Evolutionary conservation across 2,797 vertebrate genomes (phyloP).

Genomic region (Microctenopoma lineatum): DNA sequence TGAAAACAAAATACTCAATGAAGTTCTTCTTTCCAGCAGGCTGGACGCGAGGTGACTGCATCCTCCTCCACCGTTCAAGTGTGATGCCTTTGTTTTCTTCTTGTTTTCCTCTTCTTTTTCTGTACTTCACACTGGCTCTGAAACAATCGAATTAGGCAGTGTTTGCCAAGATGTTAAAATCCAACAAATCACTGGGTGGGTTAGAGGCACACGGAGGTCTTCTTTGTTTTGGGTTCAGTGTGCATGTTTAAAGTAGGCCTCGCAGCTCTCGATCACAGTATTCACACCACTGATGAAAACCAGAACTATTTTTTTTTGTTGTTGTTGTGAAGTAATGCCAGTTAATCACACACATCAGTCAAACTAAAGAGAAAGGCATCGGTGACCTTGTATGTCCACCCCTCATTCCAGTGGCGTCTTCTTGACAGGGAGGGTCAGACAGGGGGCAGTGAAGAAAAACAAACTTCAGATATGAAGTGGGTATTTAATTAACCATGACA

Average conservation of each 20-base stretch:
- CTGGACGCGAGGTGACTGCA: slow-evolving; percentile 63
- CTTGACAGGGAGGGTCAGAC: slow-evolving; percentile 50
- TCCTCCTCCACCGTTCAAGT: slow-evolving; percentile 33
- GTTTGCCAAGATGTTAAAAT: slow-evolving; percentile 52
- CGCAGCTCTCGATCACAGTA: slow-evolving; percentile 45
- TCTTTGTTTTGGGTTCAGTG: slow-evolving; percentile 30
- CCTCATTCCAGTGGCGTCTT: slow-evolving; percentile 47
- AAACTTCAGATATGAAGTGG: slow-evolving; percentile 61
- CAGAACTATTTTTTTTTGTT: background rate
- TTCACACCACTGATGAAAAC: slow-evolving; percentile 51
- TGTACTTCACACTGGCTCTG: slow-evolving; percentile 24
- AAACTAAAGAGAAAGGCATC: slow-evolving; percentile 40
- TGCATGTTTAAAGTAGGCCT: slow-evolving; percentile 40
- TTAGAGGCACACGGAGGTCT: slow-evolving; percentile 18
- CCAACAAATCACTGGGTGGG: slow-evolving; percentile 36
- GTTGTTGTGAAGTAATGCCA: slow-evolving; percentile 33
- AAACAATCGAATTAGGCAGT: slow-evolving; percentile 52
- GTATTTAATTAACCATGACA: slow-evolving; percentile 76
- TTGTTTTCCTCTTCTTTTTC: slow-evolving; percentile 33
- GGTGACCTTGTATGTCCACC: slow-evolving; percentile 28
- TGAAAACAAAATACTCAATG: slow-evolving; percentile 74
- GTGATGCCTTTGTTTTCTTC: slow-evolving; percentile 30
- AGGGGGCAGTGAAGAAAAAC: slow-evolving; percentile 50
- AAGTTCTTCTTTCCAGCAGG: slow-evolving; percentile 60
- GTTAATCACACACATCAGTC: slow-evolving; percentile 64